Evolutionary conservation across 2,797 vertebrate genomes (phyloP), one percentile per base, ranked within the genome.

Genomic region (Mormyrops boulengeri): DNA sequence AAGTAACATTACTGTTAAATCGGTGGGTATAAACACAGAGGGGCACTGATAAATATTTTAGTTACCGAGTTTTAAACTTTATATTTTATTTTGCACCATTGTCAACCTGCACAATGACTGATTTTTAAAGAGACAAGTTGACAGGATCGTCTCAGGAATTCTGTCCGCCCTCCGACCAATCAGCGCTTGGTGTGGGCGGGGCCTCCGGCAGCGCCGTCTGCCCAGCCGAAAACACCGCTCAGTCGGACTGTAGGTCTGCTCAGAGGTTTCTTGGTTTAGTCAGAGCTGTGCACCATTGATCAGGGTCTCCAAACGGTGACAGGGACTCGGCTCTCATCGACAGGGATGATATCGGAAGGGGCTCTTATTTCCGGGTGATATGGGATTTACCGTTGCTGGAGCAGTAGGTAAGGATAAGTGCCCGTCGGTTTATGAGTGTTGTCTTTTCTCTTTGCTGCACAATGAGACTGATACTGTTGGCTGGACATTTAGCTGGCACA

Each of bases 121-220:
- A 91, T 90, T 87, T 80, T 50, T 14, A 2, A 41, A 41, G 3
- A 22, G 89, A 87, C 91, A 77, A 91, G 55, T 90, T 1, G 57
- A 69, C 41, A 34, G 1, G 30, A 57, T 11, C 88, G 26, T 88
- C 30, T 38, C 1, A 85, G 89, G 62, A 87, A 80, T 34, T 88
- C 12, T 49, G 1, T 34, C 44, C 53, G 19, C 53, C 3, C 2
- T 9, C 12, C 11, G 44, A 41, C 92, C 44, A 93, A 93, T 91
- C 89, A 84, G 57, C 88, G 80, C 44, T 4, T 19, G 77, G 8
- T 3, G 62, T 26, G 89, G 92, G 92, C 89, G 91, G 92, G 89
- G 8, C 66, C 89, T 85, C 62, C 8, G 50, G 11, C 53, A 26
- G 62, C 53, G 88, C 62, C 73, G 88, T 22, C 17, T n/a, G 80